Evolutionary conservation across 2,113 vertebrate species (phyloP).

Genomic region (Pluvianellus socialis): DNA sequence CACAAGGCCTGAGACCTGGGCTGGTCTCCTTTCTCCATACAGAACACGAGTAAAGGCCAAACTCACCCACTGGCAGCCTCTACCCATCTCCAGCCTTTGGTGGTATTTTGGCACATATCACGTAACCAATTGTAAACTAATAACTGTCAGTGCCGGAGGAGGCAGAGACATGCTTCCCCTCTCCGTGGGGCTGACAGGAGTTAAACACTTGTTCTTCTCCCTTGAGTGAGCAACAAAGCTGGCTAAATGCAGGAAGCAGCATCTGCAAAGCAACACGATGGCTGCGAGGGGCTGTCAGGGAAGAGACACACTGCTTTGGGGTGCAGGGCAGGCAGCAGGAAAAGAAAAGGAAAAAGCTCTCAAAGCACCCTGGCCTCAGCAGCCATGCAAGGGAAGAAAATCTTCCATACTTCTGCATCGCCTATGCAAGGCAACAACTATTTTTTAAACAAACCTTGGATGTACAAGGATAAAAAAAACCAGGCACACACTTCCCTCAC

Average conservation of each 20-base stretch:
- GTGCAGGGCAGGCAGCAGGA: not conserved
- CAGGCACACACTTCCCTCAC: not conserved
- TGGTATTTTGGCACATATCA: not conserved
- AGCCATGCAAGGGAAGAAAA: not conserved
- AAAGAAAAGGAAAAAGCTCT: not conserved
- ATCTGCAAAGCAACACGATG: not conserved
- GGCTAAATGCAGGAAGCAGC: not conserved
- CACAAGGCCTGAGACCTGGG: not conserved
- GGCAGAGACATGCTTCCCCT: not conserved
- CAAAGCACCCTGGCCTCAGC: not conserved
- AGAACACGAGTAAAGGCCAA: not conserved
- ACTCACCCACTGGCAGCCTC: not conserved
- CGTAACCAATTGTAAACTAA: not conserved
- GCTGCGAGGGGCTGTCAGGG: not conserved
- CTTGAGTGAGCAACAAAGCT: not conserved
- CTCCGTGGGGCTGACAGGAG: not conserved
- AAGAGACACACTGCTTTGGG: not conserved
- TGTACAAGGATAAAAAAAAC: not conserved
- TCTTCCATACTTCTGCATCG: not conserved
- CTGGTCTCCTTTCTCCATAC: not conserved
- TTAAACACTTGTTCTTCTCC: not conserved
- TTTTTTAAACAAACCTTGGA: not conserved
- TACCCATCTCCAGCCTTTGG: not conserved
- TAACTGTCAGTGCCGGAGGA: rapidly evolving
- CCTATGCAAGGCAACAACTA: not conserved